phyloP scores from a whole-genome alignment of 2,888 invertebrate species.

The Parelbella ahira region DNA sequence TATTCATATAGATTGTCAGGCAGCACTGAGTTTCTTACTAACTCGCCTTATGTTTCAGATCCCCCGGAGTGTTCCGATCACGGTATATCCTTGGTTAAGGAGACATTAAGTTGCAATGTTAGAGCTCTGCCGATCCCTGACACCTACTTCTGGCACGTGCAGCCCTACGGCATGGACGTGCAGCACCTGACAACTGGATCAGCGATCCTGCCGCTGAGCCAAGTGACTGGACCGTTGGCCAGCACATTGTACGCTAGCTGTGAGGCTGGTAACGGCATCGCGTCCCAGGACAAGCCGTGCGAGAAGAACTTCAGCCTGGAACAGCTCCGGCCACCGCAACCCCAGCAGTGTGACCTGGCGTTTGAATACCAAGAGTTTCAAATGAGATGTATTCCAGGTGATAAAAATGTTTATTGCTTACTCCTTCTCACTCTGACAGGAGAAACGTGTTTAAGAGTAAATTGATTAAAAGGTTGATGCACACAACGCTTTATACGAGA shows the following conservation, averaged over 20 bases:
- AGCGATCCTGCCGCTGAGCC: conserved; percentile 53
- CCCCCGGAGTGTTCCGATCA: conserved; percentile 64
- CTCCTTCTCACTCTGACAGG: too few relatives aligned
- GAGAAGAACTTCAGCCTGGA: conserved; percentile 57
- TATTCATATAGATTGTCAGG: too few relatives aligned
- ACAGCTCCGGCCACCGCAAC: conserved; percentile 60
- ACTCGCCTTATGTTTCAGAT: too few relatives aligned
- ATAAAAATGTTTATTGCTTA: too few relatives aligned
- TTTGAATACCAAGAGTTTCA: conserved; percentile 68
- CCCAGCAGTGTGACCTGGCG: conserved; percentile 64
- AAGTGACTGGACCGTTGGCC: conserved; percentile 60
- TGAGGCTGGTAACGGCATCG: conserved; percentile 66
- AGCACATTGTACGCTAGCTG: conserved; percentile 55
- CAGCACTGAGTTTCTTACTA: too few relatives aligned
- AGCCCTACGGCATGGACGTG: conserved; percentile 53
- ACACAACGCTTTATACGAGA: too few relatives aligned
- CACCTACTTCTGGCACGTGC: conserved; percentile 69
- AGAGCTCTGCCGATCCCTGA: conserved; percentile 59
- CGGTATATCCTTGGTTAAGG: conserved; percentile 59
- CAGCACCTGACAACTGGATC: conserved; percentile 69
- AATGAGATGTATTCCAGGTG: conserved; percentile 72
- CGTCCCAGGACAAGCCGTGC: conserved; percentile 61
- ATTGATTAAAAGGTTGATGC: too few relatives aligned
- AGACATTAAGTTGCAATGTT: conserved; percentile 60
- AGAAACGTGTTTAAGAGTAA: too few relatives aligned